Conservation (phyloP, 2,797 vertebrate genomes). For the Poeciliopsis turneri region DNA sequence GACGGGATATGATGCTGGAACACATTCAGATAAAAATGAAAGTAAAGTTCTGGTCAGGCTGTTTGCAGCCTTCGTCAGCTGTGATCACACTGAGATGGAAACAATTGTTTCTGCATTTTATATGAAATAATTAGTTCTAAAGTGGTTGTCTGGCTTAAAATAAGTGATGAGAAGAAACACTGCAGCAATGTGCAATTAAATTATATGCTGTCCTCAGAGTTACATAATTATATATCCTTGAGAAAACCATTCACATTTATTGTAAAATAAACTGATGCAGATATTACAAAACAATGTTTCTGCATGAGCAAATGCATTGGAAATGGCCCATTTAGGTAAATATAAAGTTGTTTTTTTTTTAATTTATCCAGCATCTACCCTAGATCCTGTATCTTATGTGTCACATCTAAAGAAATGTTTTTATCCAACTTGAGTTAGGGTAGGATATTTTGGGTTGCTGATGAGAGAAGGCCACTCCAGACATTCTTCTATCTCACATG, state of each 20-base stretch:
- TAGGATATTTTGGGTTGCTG: background rate
- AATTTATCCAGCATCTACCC: too few relatives aligned
- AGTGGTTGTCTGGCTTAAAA: background rate
- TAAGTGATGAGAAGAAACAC: background rate
- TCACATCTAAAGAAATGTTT: background rate
- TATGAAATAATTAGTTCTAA: background rate
- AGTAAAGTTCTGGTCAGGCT: background rate
- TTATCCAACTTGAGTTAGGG: background rate
- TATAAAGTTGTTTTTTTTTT: too few relatives aligned
- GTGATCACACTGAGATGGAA: background rate
- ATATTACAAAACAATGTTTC: background rate
- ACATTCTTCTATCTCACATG: background rate
- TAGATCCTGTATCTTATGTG: background rate
- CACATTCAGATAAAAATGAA: background rate
- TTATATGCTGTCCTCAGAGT: background rate
- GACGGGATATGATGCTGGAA: background rate
- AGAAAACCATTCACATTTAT: background rate
- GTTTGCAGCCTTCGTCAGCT: background rate
- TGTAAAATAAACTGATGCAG: background rate
- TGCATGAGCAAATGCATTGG: background rate
- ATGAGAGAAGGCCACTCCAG: background rate
- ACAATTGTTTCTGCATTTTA: background rate
- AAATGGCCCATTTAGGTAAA: too few relatives aligned
- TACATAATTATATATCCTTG: background rate
- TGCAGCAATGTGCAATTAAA: background rate